Evolutionary conservation across 2,888 invertebrate species (phyloP).

Genomic region (Tanypteryx hageni): DNA sequence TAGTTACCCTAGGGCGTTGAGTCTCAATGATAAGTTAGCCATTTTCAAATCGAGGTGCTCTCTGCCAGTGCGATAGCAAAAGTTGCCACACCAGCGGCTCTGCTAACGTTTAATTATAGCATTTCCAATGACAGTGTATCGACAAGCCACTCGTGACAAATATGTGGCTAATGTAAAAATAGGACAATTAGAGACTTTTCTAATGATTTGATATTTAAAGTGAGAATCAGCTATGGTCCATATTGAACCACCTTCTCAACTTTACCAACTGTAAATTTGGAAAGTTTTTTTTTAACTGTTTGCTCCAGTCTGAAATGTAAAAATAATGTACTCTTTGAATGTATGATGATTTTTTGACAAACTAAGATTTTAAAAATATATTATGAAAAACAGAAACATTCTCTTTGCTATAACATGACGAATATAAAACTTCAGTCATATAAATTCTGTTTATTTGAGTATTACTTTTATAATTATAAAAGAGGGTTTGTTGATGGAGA

Average conservation of each 20-base stretch:
- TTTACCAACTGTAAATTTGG: conserved; percentile 49
- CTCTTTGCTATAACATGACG: conserved; percentile 64
- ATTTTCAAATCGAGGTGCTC: neutral
- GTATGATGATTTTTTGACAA: conserved; percentile 71
- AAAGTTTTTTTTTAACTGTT: conserved; percentile 24
- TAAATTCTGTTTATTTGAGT: neutral
- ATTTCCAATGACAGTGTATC: neutral
- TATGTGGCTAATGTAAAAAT: neutral
- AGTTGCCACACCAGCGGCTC: conserved; percentile 35
- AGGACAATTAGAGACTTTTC: neutral
- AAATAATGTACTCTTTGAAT: conserved; percentile 38
- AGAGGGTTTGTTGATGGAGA: conserved; percentile 67
- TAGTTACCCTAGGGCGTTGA: neutral
- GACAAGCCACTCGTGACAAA: neutral
- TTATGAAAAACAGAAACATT: conserved; percentile 58
- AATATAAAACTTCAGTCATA: neutral
- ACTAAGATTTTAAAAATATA: conserved; percentile 73
- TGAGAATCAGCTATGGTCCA: conserved; percentile 65
- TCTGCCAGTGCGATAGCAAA: conserved; percentile 41
- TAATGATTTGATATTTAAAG: conserved; percentile 36
- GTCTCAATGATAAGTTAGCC: neutral
- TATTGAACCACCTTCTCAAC: conserved; percentile 54
- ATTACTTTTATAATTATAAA: neutral
- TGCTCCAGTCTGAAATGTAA: conserved; percentile 46
- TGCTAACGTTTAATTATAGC: neutral